Conservation (phyloP, 1,140 invertebrate genomes). For the Mactra quadrangularis region DNA sequence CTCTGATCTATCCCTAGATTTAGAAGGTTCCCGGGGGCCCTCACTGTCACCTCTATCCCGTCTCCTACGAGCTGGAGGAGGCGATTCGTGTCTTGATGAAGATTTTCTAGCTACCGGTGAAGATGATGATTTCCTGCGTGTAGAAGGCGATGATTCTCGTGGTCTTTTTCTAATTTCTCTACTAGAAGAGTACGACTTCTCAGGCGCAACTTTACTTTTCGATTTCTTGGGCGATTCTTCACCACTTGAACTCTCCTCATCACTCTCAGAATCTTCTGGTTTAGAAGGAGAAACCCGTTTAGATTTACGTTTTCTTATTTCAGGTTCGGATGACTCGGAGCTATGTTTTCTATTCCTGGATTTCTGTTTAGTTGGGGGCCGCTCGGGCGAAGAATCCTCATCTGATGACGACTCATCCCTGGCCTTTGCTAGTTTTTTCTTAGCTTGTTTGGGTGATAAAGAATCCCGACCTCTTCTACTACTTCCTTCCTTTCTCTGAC, state of each 20-base stretch:
- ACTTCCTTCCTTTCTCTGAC: neutral
- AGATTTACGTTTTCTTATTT: slow-evolving; percentile 1
- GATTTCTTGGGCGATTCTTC: slow-evolving; percentile 15
- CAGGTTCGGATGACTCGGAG: neutral
- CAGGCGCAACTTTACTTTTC: neutral
- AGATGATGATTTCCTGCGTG: slow-evolving; percentile 1
- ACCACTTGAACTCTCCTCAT: slow-evolving; percentile 16
- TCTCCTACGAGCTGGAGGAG: neutral
- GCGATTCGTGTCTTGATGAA: slow-evolving; percentile 4
- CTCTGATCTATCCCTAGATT: slow-evolving; percentile 6
- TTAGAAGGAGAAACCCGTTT: neutral
- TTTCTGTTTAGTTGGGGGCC: slow-evolving; percentile 13
- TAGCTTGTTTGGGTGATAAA: neutral
- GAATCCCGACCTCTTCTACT: neutral
- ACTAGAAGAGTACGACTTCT: slow-evolving; percentile 15
- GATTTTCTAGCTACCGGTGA: neutral
- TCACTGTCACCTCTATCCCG: slow-evolving; percentile 7
- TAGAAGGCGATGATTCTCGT: neutral
- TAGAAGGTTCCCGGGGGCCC: neutral
- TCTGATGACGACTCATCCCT: slow-evolving; percentile 28
- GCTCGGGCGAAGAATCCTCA: slow-evolving; percentile 22
- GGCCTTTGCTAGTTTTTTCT: neutral
- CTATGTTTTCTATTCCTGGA: slow-evolving; percentile 28
- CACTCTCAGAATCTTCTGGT: slow-evolving; percentile 20
- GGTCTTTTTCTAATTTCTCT: neutral